These are phyloP conservation scores for Xenus cinereus DNA, from an alignment of 2,113 vertebrate species.

Conservation along the genomic window DNA sequence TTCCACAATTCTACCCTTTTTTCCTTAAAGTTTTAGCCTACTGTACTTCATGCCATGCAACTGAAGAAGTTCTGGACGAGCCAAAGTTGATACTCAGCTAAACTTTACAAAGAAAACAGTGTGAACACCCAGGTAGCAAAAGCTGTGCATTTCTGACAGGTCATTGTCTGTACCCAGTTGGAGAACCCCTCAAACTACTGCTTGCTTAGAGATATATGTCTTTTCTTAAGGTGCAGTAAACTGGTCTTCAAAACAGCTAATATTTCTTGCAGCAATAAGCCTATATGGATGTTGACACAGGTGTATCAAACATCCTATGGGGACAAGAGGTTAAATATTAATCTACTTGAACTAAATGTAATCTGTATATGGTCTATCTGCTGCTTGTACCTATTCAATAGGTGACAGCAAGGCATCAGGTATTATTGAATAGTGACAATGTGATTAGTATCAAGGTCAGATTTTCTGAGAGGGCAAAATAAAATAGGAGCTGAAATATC, in stretches of 20 bases:
- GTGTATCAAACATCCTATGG: not conserved
- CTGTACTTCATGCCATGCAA: not conserved
- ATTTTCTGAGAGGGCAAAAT: not conserved
- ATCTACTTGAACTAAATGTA: not conserved
- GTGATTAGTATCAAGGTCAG: slow-evolving; percentile 2
- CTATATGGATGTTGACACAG: not conserved
- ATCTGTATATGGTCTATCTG: not conserved
- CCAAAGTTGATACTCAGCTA: not conserved
- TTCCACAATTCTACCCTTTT: not conserved
- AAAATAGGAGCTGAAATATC: not conserved
- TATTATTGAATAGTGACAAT: not conserved
- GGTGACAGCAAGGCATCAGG: not conserved
- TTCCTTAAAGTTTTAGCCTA: not conserved
- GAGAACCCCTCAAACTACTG: not conserved
- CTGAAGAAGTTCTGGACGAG: not conserved
- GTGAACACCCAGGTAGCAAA: not conserved
- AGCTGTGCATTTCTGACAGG: not conserved
- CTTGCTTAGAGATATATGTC: not conserved
- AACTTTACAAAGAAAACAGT: not conserved
- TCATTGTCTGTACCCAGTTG: not conserved
- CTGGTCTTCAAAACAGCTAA: not conserved
- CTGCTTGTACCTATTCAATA: not conserved
- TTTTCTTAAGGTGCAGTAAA: not conserved
- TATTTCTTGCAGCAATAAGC: not conserved
- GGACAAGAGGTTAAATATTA: not conserved